phyloP scores from a whole-genome alignment of 2,888 invertebrate species.

The Microplitis deprimator region DNA sequence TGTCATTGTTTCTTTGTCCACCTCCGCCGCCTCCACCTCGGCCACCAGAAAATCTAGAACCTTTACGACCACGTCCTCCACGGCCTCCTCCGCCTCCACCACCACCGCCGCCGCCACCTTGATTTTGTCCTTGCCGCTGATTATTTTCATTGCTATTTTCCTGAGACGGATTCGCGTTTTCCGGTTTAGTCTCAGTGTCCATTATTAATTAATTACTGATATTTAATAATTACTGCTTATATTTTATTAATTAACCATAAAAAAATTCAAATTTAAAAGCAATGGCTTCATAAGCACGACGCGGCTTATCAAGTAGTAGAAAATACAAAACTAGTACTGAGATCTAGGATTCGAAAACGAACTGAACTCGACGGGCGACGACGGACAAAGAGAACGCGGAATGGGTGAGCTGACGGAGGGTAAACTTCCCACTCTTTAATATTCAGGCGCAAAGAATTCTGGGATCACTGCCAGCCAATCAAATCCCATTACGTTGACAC shows the following conservation, averaged over 20 bases:
- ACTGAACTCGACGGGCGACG: background rate
- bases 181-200: slow-evolving; percentile 62
- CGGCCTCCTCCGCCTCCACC: slow-evolving; percentile 54
- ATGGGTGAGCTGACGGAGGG: background rate
- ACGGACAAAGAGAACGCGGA: background rate
- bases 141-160: slow-evolving; percentile 60
- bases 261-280: background rate
- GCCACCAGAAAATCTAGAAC: slow-evolving; percentile 64
- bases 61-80: slow-evolving; percentile 64
- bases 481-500: background rate
- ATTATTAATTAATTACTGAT: slow-evolving; percentile 43
- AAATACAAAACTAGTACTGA: background rate
- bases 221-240: background rate
- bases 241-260: background rate
- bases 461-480: background rate
- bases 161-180: slow-evolving; percentile 55
- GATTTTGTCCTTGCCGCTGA: slow-evolving; percentile 53
- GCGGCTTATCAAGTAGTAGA: background rate
- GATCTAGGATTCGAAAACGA: background rate
- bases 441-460: background rate
- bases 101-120: slow-evolving; percentile 50
- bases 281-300: background rate
- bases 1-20: slow-evolving; percentile 48
- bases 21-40: slow-evolving; percentile 55
- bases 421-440: background rate